Percentiles rank a stretch among this genome's conserved stretches.
phyloP scores from a whole-genome alignment of 2,888 invertebrate species.

The Aphidius colemani region DNA sequence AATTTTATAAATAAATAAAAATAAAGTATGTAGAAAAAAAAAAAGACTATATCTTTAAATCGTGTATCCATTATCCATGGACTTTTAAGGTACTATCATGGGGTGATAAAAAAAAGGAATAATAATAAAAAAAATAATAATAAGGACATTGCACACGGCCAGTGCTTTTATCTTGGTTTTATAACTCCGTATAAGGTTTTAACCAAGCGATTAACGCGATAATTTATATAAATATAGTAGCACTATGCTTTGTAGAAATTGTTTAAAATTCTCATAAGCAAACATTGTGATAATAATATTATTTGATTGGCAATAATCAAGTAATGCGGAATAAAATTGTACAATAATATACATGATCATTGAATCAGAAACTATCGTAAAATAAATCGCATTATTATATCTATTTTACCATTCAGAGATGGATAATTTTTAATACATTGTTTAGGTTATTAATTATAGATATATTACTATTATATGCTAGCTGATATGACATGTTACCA shows the following conservation, averaged over 20 bases:
- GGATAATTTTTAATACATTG: constrained; percentile 47
- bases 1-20: background rate
- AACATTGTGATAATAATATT: too few species aligned
- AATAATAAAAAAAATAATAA: background rate
- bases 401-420: constrained; percentile 25
- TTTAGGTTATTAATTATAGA: constrained; percentile 38
- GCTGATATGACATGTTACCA: constrained; percentile 28
- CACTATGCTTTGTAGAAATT: too few species aligned
- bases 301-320: too few species aligned
- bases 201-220: constrained; percentile 40
- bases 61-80: constrained; percentile 43
- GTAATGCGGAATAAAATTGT: too few species aligned
- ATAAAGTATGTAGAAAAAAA: background rate
- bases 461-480: constrained; percentile 1
- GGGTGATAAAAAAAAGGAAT: constrained; percentile 37
- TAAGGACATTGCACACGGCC: constrained; percentile 36
- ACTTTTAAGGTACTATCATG: constrained; percentile 46
- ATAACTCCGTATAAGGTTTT: constrained; percentile 44
- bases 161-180: constrained; percentile 33
- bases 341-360: too few species aligned
- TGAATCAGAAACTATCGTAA: too few species aligned
- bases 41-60: background rate
- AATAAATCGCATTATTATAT: constrained; percentile 13
- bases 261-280: too few species aligned
- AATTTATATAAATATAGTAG: too few species aligned